Evolutionary conservation across 2,797 vertebrate species (phyloP).

Genomic region (Propithecus deckenii): DNA sequence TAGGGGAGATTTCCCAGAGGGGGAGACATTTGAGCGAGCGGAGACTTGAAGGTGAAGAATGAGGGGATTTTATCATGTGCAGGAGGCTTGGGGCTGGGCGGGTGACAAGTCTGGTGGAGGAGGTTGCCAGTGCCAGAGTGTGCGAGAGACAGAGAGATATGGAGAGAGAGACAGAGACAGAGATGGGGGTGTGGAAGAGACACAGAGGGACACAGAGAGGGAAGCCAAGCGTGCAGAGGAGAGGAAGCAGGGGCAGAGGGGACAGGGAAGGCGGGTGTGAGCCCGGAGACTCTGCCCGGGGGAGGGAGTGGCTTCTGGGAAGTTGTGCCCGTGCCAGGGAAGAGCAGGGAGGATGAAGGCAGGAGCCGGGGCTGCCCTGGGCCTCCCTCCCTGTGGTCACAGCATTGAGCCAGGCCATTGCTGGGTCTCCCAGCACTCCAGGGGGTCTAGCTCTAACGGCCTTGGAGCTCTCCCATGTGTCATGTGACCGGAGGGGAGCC

Average conservation of each 20-base stretch:
- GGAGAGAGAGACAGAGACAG: no score
- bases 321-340: fast-evolving
- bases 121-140: neutral
- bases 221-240: fast-evolving
- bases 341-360: no score
- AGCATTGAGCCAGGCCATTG: neutral
- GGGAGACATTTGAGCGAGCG: conserved; percentile 31
- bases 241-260: neutral
- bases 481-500: no score
- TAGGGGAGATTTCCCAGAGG: conserved; percentile 54
- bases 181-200: neutral
- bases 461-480: neutral
- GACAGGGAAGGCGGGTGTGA: fast-evolving
- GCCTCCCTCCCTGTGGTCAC: neutral
- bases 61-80: neutral
- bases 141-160: neutral
- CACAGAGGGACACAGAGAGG: neutral
- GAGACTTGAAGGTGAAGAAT: conserved; percentile 53
- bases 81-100: neutral
- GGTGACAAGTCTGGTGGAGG: neutral
- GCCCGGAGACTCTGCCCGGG: fast-evolving
- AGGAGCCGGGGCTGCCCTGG: fast-evolving
- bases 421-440: neutral
- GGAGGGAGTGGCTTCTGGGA: neutral
- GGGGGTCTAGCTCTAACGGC: fast-evolving